These are phyloP conservation scores for Clarias macrocephalus DNA, from an alignment of 2,113 vertebrate species.

Conservation along the genomic window DNA sequence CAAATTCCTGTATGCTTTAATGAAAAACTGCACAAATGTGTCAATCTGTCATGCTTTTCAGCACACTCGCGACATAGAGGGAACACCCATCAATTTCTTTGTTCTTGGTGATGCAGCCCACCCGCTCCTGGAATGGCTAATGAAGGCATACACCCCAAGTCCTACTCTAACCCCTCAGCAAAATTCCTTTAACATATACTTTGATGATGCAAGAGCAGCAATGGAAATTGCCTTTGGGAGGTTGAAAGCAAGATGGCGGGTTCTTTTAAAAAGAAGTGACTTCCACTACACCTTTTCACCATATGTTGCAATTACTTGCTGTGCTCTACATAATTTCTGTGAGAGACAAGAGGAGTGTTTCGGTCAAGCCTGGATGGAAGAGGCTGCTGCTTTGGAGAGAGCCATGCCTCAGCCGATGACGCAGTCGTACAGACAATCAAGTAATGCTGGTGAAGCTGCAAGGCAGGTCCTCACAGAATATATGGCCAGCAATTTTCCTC, in stretches of 20 bases:
- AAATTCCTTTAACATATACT: not conserved
- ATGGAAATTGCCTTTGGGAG: slow-evolving; percentile 1
- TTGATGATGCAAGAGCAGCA: not conserved
- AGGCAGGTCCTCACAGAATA: slow-evolving; percentile 2
- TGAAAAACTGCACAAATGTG: not conserved
- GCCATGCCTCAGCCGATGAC: not conserved
- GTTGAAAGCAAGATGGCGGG: slow-evolving; percentile 3
- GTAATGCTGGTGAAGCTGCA: not conserved
- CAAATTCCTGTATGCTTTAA: not conserved
- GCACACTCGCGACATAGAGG: not conserved
- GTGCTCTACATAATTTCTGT: slow-evolving; percentile 5
- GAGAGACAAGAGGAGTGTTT: not conserved
- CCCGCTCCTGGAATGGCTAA: not conserved
- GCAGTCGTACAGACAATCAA: not conserved
- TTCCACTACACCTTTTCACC: slow-evolving; percentile 25
- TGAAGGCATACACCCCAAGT: not conserved
- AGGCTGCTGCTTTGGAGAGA: slow-evolving; percentile 15
- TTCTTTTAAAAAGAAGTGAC: not conserved
- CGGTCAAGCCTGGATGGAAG: slow-evolving; percentile 12
- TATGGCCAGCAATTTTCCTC: not conserved
- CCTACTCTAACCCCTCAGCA: slow-evolving; percentile 2
- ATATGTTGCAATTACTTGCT: slow-evolving; percentile 9
- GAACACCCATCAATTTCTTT: not conserved
- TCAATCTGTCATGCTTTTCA: not conserved
- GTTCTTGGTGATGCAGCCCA: not conserved